Evolutionary conservation across 2,888 invertebrate genomes (phyloP), one percentile per base, ranked within the genome.

Genomic region (Drosophila rubida): DNA sequence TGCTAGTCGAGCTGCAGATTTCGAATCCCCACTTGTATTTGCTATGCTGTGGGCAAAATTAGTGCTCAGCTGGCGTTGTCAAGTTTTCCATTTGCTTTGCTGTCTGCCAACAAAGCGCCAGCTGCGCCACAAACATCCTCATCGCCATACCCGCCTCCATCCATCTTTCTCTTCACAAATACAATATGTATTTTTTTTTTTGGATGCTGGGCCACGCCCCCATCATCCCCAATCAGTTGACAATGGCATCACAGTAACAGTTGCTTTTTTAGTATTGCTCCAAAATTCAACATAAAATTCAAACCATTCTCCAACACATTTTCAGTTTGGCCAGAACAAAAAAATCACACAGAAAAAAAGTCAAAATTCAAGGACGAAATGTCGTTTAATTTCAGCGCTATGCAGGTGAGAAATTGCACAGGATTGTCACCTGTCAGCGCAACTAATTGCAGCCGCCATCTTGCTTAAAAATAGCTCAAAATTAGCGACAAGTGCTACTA

Each of bases 381-480:
- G 92, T 88, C 92, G 23, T 89, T 85, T 65, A 80, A 90, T 76
- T 92, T 91, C 61, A 90, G 90, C 69, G 92, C 92, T 50, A 89
- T 90, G 79, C 92, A 92, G 92, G 92, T 92, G 46, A 82, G 81
- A 23, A 23, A 13, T 35, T 35, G n/a, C 9, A 9, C 16, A 14
- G 57, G 23, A 60, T 39, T 59, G 68, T 48, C 51, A 58, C 41
- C 41, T 51, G 51, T 51, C 35, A 44, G 8, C 8, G 16, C 22
- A 27, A n/a, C 30, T 37, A 7, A 37, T 37, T 37, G 14, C 5
- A 14, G 13, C 1, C 32, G 32, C 32, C 11, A 35, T 35, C 11
- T 27, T 27, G 27, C 9, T 9, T 27, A 8, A 27, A 27, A 27
- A 9, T 27, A 27, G 8, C 32, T 1, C 1, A 4, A 32, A n/a